Evolutionary conservation across 2,113 vertebrate species (phyloP), one percentile per base, ranked within the genome.

Genomic region (Muntiacus reevesi): DNA sequence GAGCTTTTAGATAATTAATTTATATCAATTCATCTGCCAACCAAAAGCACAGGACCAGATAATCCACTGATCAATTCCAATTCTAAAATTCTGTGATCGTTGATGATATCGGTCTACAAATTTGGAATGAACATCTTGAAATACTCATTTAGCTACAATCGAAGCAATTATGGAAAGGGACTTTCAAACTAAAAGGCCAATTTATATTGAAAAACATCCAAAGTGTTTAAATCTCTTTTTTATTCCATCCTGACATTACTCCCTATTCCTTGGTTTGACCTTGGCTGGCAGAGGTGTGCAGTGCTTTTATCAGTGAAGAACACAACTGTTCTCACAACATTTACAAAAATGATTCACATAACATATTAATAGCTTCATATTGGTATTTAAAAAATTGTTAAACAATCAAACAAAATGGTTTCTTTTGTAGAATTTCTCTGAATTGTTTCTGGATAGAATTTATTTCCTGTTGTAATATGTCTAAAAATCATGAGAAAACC

Each of bases 1-100:
- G 92, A 93, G 16, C 50, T 94, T 95, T 94, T 96, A 95, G 88
- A 76, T 96, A 97, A 96, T 96, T 97, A 96, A 91, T 94, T 96
- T 96, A 85, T 30, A 87, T 90, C 82, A 96, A 52, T 74, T 84
- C 64, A 78, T 94, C 57, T 86, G 97, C 92, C 90, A 95, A 17
- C 50, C 40, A 21, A 62, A 95, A 78, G 14, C 91, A 27, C 43
- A 88, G 54, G 50, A 71, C 92, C 84, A 96, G 89, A 91, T 97
- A 94, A 98, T 97, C 45, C 47, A 23, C 57, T 57, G 79, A 98
- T 95, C 81, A 81, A 96, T 95, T 95, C 43, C 64, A 89, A 47
- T 60, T 94, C 76, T 76, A 82, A 92, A 76, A 88, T 47, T 95
- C 76, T 50, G 25, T 91, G 60, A 79, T 93, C 67, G 21, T 33